Conservation (phyloP, 2,113 vertebrate genomes). For the Podocnemis expansa region DNA sequence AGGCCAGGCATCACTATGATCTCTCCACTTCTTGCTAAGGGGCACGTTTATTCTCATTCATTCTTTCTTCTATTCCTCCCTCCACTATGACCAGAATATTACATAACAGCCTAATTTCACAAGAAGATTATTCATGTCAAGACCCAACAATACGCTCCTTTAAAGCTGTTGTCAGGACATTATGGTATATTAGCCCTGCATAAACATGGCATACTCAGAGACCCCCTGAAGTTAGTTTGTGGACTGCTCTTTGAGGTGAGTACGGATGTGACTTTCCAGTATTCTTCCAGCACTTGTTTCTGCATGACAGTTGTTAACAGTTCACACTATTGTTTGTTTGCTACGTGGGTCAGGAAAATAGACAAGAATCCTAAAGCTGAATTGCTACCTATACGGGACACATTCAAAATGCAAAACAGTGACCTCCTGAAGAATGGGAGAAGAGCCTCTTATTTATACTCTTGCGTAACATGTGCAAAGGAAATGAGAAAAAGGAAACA, state of each 20-base stretch:
- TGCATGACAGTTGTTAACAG: neutral
- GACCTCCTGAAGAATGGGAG: neutral
- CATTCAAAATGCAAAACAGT: neutral
- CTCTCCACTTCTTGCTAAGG: neutral
- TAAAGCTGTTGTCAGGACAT: neutral
- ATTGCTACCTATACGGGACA: neutral
- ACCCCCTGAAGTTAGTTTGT: rapidly evolving
- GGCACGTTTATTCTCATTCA: neutral
- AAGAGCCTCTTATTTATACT: neutral
- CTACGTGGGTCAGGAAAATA: neutral
- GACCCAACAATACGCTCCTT: neutral
- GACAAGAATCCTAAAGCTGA: rapidly evolving
- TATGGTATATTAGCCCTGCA: neutral
- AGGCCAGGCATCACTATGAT: neutral
- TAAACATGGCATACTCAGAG: neutral
- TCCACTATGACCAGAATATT: neutral
- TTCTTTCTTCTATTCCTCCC: neutral
- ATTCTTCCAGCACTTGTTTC: neutral
- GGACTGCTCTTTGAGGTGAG: neutral
- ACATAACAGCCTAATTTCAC: neutral
- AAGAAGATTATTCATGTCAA: neutral
- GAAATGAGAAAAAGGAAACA: neutral
- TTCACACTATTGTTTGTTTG: neutral
- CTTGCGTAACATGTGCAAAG: rapidly evolving
- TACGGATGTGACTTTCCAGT: neutral